Conservation (phyloP, 64 coral and sea anemone genomes). For the Hydrozoanthus tunicans region DNA sequence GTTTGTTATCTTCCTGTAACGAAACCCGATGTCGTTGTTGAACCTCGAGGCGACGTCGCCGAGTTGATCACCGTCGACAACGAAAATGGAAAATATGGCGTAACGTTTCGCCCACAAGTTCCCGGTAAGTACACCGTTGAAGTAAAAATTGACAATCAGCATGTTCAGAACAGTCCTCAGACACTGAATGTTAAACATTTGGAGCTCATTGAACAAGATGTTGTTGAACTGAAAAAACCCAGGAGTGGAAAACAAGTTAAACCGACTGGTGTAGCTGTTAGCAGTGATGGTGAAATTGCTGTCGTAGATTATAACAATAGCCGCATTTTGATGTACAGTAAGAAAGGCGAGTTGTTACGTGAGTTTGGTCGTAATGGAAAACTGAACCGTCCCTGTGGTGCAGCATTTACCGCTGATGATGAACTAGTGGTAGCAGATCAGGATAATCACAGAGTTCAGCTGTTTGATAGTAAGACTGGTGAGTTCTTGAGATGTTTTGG, state of each 20-base stretch:
- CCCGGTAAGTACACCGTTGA: too few species aligned
- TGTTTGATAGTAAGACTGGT: not conserved
- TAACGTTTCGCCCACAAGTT: too few species aligned
- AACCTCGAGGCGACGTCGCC: not conserved
- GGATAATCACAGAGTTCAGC: not conserved
- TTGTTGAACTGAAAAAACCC: not conserved
- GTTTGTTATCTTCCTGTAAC: constrained; percentile 18
- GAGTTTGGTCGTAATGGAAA: not conserved
- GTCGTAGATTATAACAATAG: not conserved
- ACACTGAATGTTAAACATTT: not conserved
- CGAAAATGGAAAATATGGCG: too few species aligned
- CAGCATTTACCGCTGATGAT: not conserved
- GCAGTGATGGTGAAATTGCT: not conserved
- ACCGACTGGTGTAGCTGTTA: not conserved
- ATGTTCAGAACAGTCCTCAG: too few species aligned
- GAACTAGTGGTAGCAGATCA: not conserved
- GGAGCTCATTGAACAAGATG: not conserved
- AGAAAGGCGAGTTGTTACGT: too few species aligned
- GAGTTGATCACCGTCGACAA: not conserved
- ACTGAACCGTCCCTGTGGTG: not conserved
- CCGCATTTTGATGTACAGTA: not conserved
- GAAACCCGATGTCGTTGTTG: not conserved
- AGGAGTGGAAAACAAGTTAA: not conserved
- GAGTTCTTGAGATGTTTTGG: not conserved
- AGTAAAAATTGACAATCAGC: too few species aligned